These are phyloP conservation scores for Uromys caudimaculatus DNA, from an alignment of 2,797 vertebrate genomes.

Conservation along the genomic window DNA sequence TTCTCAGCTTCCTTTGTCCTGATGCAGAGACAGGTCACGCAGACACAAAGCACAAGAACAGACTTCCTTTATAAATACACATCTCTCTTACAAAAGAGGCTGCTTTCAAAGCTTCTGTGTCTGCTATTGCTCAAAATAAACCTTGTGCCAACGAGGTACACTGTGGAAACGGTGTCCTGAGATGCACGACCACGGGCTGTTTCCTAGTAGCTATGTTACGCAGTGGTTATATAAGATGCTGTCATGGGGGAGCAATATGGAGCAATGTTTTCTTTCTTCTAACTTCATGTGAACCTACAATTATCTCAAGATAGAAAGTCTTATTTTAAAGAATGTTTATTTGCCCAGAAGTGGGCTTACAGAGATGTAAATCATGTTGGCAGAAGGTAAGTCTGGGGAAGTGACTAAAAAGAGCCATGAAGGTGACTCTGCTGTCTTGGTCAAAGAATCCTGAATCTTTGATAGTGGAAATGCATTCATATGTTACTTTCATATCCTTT, in stretches of 20 bases:
- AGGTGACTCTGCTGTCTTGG: not conserved
- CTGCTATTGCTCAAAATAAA: not conserved
- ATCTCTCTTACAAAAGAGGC: not conserved
- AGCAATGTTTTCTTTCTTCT: not conserved
- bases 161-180: not conserved
- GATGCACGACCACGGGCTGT: fast-evolving
- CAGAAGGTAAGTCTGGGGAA: not conserved
- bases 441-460: not conserved
- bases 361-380: not conserved
- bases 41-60: not conserved
- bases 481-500: not conserved
- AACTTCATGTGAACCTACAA: not conserved
- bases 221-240: not conserved
- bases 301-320: not conserved
- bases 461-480: too few species aligned
- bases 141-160: not conserved
- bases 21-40: not conserved
- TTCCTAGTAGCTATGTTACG: too few species aligned
- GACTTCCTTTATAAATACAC: not conserved
- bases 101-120: not conserved
- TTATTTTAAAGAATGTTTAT: not conserved
- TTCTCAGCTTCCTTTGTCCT: not conserved
- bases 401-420: not conserved
- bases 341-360: not conserved
- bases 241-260: not conserved